Base-by-base conservation (phyloP, 2,888 invertebrate genomes). In the Elmis aenea region DNA sequence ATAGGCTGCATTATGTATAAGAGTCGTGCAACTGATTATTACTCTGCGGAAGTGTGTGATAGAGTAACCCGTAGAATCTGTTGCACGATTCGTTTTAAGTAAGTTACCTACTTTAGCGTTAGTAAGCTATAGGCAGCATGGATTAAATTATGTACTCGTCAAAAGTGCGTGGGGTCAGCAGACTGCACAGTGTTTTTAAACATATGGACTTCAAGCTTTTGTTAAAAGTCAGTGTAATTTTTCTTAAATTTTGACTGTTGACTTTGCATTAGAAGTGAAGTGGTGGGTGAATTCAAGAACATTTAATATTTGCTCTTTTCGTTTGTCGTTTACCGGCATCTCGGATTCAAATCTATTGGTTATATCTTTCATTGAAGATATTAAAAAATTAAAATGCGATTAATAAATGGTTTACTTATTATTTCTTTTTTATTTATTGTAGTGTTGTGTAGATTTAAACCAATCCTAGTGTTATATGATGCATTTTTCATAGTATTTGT, bases 331-430 rank as follows among this genome's bases (percentile, higher is more conserved):
- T 24, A 34, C 26, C 34, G 38, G 26, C 38, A 33, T 37, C 25
- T 28, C 28, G 12, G 26, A 39, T 26, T 33, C 28, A 29, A 40
- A 31, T 37, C 39, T 23, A n/a, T n/a, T 41, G 31, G 34, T 42
- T 38, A 32, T 38, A 37, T 42, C 37, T 22, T 42, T 36, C 35
- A 33, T 42, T 42, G 28, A 26, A 35, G 38, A 42, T 38, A 38
- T 33, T 42, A 22, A 37, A 18, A 26, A 37, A 39, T 33, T 55
- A 54, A 55, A 48, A 48, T 56, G 57, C 55, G 55, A 48, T 52
- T 57, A 57, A 55, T 62, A 59, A 59, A 60, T 61, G 61, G 57
- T 60, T 61, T 61, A 59, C 57, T 57, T 59, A 58, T 42, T 43
- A 36, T 24, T 5, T 30, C 34, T 33, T 40, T 43, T 45, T 37